phyloP scores from a whole-genome alignment of 1,140 invertebrate genomes.

The Dreissena polymorpha region DNA sequence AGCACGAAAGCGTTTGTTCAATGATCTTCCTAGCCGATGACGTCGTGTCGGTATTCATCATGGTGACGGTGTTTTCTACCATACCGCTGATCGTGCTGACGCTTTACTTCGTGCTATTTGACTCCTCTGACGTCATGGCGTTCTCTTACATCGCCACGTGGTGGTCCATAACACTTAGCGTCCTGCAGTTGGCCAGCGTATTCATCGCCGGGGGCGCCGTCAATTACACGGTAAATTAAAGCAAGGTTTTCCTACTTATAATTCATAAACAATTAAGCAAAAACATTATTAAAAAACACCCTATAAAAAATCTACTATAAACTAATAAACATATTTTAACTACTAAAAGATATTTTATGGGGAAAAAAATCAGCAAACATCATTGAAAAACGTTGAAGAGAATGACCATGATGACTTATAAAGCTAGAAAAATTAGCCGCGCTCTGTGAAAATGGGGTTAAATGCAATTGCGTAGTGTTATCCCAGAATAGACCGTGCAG shows the following conservation, averaged over 20 bases:
- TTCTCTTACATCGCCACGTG: constrained; percentile 41
- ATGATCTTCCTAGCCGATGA: constrained; percentile 32
- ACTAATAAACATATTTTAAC: too few relatives aligned
- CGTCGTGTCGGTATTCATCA: constrained; percentile 42
- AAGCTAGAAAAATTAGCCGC: too few relatives aligned
- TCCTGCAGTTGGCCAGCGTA: constrained; percentile 19
- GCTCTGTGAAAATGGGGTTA: too few relatives aligned
- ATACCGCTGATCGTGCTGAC: constrained; percentile 48
- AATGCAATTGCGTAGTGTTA: too few relatives aligned
- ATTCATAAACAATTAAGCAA: too few relatives aligned
- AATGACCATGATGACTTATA: too few relatives aligned
- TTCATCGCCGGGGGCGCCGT: constrained; percentile 43
- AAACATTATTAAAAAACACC: too few relatives aligned
- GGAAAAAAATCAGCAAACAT: too few relatives aligned
- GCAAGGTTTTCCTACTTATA: not conserved
- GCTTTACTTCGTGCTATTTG: constrained; percentile 46
- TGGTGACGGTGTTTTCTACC: constrained; percentile 28
- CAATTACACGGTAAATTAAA: constrained; percentile 27
- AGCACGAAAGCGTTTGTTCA: constrained; percentile 34
- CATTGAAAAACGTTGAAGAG: too few relatives aligned
- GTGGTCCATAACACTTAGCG: constrained; percentile 42
- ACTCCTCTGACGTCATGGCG: not conserved
- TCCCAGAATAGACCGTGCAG: too few relatives aligned
- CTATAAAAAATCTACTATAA: too few relatives aligned
- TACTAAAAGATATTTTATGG: too few relatives aligned